These are phyloP conservation scores for Pseudomyrmex dendroicus DNA, from an alignment of 1,140 invertebrate genomes.

Conservation along the genomic window DNA sequence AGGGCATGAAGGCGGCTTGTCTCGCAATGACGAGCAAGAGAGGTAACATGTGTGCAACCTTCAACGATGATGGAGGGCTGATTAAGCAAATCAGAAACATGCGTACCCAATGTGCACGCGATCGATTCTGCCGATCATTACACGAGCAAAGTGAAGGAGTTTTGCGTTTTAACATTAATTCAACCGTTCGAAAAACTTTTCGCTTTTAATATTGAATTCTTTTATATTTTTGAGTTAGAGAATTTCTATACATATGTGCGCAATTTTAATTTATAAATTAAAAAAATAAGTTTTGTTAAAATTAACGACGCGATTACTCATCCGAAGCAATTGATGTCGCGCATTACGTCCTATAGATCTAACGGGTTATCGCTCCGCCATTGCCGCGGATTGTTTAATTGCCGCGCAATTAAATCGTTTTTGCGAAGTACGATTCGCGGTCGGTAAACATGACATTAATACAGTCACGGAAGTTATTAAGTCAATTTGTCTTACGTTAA, in stretches of 20 bases:
- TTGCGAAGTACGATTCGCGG: background rate
- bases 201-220: background rate
- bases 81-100: slow-evolving; percentile 58
- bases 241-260: background rate
- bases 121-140: background rate
- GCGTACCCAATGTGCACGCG: slow-evolving; percentile 1
- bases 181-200: background rate
- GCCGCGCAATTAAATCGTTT: background rate
- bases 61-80: slow-evolving; percentile 58
- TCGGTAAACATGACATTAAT: background rate
- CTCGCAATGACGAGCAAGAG: slow-evolving; percentile 44
- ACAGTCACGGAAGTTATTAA: background rate
- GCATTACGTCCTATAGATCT: background rate
- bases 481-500: background rate
- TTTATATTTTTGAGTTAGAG: background rate
- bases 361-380: background rate
- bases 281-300: background rate
- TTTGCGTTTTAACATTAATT: background rate
- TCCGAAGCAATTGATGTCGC: background rate
- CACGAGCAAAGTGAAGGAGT: background rate
- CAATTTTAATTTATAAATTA: background rate
- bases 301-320: background rate
- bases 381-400: background rate
- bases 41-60: slow-evolving; percentile 62
- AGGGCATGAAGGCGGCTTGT: slow-evolving; percentile 39